Base-by-base conservation (phyloP, 1,140 invertebrate species). In the Cheumatopsyche charites region DNA sequence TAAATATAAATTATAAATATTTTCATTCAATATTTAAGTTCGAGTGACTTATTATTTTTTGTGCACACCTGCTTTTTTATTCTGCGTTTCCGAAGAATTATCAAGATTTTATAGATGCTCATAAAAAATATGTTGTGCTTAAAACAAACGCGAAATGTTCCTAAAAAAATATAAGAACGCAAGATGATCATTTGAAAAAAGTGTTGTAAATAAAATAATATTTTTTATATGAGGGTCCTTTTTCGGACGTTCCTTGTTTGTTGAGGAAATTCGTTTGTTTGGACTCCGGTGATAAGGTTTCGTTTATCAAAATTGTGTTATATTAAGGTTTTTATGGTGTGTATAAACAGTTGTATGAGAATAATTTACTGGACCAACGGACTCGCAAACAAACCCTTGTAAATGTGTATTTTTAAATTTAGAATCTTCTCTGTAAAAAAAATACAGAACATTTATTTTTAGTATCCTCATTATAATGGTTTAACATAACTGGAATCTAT, bases 141-240 rank as follows among this genome's bases (percentile, higher is more conserved):
- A 52, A 68, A 55, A 68, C 66, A 68, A 68, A 68, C 17, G 66
- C 66, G 66, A 68, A 68, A 68, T n/a, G 42, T 21, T 25, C 66
- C 49, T 11, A 13, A 55, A 58, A 52, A 36, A 55, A 2, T 58
- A 11, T 58, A 3, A 0, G 11, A 43, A 55, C 66, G 55, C 42
- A 43, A 55, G 66, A 68, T 47, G 47, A 25, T 47, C 21, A 0
- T 23, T 1, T 25, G 49, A 65, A 65, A 65, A 26, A 29, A 19
- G 25, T 43, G 9, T 15, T 15, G 2, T 1, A 63, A 23, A 58
- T 25, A 58, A 58, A 11, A 58, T 11, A 23, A 5, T 6, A 1
- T 17, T 25, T 58, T 25, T 58, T 58, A 11, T 43, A 15, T 1
- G 9, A n/a, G 29, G 15, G 15, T 25, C 62, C 36, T 21, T 19